phyloP scores from a whole-genome alignment of 2,113 vertebrate species.

The Eonycteris spelaea region DNA sequence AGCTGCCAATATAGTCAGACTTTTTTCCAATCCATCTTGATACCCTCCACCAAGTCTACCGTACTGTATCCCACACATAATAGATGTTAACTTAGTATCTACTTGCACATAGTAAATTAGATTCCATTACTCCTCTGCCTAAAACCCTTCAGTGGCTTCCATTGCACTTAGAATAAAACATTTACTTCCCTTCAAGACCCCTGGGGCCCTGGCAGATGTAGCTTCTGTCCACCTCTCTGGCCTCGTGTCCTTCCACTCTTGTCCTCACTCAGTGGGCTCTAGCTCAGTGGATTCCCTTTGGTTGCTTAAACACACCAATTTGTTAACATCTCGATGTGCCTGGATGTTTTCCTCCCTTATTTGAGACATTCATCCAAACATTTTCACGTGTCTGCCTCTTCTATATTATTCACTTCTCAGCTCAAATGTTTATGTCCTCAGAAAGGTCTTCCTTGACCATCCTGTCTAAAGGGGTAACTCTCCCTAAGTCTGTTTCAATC shows the following conservation, averaged over 20 bases:
- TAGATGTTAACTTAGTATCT: background rate
- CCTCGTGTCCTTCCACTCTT: background rate
- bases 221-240: background rate
- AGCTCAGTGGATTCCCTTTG: background rate
- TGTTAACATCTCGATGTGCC: background rate
- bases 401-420: background rate
- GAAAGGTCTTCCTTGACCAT: background rate
- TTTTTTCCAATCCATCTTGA: background rate
- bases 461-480: background rate
- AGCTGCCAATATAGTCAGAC: background rate
- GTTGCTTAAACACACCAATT: background rate
- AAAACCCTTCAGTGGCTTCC: background rate
- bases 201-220: background rate
- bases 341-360: background rate
- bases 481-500: background rate
- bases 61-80: background rate
- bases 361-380: background rate
- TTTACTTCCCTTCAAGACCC: background rate
- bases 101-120: background rate
- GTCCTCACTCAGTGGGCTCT: background rate
- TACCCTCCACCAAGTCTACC: background rate
- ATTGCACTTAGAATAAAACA: background rate
- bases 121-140: background rate
- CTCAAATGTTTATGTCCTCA: background rate
- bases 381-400: background rate